phyloP scores from a whole-genome alignment of 1,140 invertebrate genomes.

The Heliconius nattereri region DNA sequence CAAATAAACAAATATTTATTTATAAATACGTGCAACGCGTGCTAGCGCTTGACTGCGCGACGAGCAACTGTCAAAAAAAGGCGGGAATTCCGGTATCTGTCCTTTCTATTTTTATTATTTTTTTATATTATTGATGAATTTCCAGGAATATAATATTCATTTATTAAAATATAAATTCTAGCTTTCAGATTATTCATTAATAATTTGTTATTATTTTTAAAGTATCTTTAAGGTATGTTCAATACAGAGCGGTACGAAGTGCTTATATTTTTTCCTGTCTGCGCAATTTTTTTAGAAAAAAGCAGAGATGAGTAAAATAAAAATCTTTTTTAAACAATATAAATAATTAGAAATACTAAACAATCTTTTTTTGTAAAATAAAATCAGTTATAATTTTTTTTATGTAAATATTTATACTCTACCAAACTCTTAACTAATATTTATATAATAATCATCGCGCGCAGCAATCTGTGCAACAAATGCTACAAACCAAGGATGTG shows the following conservation, averaged over 20 bases:
- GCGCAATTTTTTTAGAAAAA: neutral
- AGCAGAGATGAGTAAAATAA: no score
- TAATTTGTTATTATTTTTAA: neutral
- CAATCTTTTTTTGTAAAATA: no score
- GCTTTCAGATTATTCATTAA: neutral
- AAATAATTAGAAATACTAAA: no score
- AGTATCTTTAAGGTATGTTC: no score
- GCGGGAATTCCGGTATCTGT: conserved; percentile 44
- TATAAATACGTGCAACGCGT: conserved; percentile 33
- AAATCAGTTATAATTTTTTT: no score
- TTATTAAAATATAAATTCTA: no score
- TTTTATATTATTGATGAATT: neutral
- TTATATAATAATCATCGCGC: neutral
- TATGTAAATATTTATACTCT: no score
- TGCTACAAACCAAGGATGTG: conserved; percentile 13
- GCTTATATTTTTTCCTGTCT: no score
- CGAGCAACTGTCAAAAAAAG: conserved; percentile 56
- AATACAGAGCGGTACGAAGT: no score
- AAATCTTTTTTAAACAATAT: no score
- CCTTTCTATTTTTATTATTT: neutral
- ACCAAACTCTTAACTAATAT: no score
- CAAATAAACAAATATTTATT: conserved; percentile 1
- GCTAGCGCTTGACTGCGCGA: conserved; percentile 39
- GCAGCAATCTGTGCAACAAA: conserved; percentile 16
- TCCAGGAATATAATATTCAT: neutral